Percentiles rank a stretch among this genome's conserved stretches.
Evolutionary conservation across 1,140 invertebrate genomes (phyloP).

Genomic region (Zaprionus africanus): DNA sequence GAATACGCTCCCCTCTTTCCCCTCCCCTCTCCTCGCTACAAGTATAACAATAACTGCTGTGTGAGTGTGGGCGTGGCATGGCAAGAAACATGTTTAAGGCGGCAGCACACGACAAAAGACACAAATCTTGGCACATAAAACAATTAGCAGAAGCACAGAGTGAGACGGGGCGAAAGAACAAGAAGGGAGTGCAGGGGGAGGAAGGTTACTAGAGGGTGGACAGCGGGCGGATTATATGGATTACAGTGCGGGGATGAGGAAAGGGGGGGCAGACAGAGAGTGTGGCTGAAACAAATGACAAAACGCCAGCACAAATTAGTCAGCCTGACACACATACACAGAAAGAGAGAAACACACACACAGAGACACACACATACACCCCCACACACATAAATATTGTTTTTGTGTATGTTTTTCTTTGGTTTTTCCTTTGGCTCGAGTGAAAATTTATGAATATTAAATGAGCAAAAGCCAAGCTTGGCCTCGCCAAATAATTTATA

Average conservation of each 20-base stretch:
- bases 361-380: conserved; percentile 1
- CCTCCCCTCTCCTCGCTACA: background rate
- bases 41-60: conserved; percentile 58
- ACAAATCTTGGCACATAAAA: conserved; percentile 83
- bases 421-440: conserved; percentile 36
- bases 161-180: background rate
- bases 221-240: conserved; percentile 36
- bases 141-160: conserved; percentile 61
- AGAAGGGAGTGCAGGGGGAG: background rate
- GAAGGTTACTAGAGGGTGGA: background rate
- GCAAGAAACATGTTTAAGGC: conserved; percentile 70
- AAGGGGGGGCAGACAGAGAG: conserved; percentile 4
- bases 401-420: conserved; percentile 44
- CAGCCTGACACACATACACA: conserved; percentile 1
- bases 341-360: background rate
- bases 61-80: conserved; percentile 54
- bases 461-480: conserved; percentile 55
- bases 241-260: conserved; percentile 3
- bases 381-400: conserved; percentile 31
- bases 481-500: conserved; percentile 65
- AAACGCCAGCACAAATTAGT: conserved; percentile 67
- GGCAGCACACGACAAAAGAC: conserved; percentile 68
- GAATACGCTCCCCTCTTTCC: conserved; percentile 4
- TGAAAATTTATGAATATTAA: conserved; percentile 81
- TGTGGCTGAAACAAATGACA: conserved; percentile 72